Base-by-base conservation (phyloP, 2,888 invertebrate genomes). In the Platycheirus rosarum region DNA sequence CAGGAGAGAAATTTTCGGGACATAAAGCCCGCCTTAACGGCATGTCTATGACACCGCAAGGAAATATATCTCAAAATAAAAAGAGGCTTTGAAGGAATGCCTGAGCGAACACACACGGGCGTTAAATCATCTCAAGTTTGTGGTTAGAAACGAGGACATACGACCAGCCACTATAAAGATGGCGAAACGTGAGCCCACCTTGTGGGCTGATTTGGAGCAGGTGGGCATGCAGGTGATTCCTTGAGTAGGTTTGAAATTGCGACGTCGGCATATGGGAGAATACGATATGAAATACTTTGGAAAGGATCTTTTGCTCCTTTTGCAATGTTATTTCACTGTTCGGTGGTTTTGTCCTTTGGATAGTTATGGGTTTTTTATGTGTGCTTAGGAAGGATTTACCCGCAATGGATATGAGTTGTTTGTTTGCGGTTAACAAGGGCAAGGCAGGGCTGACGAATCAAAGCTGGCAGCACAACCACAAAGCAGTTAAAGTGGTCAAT, bases 111-210 rank as follows among this genome's bases (percentile, higher is more conserved):
- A 80, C 60, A 42, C 32, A 53, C 16, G 40, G 53, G 46, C 65
- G 48, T 70, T 75, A 76, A 76, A 66, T 80, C 53, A 80, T 80
- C 76, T 70, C 42, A 29, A 23, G 44, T 40, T 66, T 42, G 35
- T 42, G 55, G 42, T 13, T n/a, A 48, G 40, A 46, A 5, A 55
- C 7, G 37, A 55, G 3, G 35, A 23, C 9, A 48, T 23, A 48
- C 23, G 20, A 60, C 37, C 63, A 35, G 2, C 11, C 46, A n/a
- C n/a, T n/a, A 37, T 37, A 2, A 13, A 44, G 26, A n/a, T 57
- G 23, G 29, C 40, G 6, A 44, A 51, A 49, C 35, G 55, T 32
- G 29, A 18, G 40, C n/a, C n/a, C n/a, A n/a, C 40, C 65, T 49
- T 35, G 49, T 44, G 40, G 42, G 51, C 70, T 70, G 70, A 80